Conservation (phyloP, 1,140 invertebrate genomes). For the Mamestra configurata region DNA sequence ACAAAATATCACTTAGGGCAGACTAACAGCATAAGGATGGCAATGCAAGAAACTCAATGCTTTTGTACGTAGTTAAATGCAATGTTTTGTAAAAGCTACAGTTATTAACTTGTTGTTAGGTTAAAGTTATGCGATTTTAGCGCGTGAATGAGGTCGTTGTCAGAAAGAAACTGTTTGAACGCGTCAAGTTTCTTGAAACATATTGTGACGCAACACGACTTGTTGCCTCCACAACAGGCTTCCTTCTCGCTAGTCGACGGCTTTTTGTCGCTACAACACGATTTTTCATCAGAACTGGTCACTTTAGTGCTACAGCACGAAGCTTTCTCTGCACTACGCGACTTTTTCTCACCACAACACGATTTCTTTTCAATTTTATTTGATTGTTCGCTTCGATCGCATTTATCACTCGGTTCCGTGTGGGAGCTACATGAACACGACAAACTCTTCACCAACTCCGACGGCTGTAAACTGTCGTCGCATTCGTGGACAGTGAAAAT, state of each 20-base stretch:
- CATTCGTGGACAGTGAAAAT: conserved; percentile 78
- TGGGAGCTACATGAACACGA: conserved; percentile 70
- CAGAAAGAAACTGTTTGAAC: conserved; percentile 77
- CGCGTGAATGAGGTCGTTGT: conserved; percentile 73
- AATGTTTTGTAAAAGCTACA: conserved; percentile 60
- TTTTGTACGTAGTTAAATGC: conserved; percentile 81
- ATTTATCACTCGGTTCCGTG: conserved; percentile 1
- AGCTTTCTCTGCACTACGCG: neutral
- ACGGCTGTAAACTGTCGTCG: conserved; percentile 63
- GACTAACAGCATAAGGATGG: conserved; percentile 35
- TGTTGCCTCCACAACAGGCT: conserved; percentile 59
- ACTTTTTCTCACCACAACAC: conserved; percentile 10
- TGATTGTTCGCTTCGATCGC: neutral
- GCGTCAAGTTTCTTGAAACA: conserved; percentile 82
- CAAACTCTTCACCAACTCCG: conserved; percentile 68
- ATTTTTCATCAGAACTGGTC: neutral
- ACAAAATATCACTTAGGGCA: conserved; percentile 43
- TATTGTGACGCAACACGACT: conserved; percentile 81
- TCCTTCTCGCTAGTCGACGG: conserved; percentile 15
- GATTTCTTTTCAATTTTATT: neutral
- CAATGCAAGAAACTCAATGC: conserved; percentile 61
- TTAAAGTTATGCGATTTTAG: conserved; percentile 76
- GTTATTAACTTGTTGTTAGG: conserved; percentile 68
- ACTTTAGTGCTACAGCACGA: neutral
- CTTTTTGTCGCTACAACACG: conserved; percentile 22